These are phyloP conservation scores for Antitype chi DNA, from an alignment of 2,888 invertebrate genomes.

Conservation along the genomic window DNA sequence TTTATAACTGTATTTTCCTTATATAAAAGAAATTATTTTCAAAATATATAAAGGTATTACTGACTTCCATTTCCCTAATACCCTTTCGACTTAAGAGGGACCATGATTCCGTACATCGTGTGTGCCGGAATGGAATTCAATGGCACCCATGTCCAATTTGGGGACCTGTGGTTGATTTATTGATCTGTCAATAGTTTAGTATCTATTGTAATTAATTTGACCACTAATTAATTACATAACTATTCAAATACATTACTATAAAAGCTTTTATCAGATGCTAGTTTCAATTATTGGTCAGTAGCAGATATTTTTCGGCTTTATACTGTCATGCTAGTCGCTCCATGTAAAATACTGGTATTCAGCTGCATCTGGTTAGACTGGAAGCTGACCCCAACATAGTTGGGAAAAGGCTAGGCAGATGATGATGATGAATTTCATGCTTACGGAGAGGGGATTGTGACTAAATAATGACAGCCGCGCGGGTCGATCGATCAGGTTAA, in stretches of 20 bases:
- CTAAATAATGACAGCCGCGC: too few species aligned
- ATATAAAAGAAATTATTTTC: not conserved
- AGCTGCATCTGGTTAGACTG: too few species aligned
- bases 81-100: constrained; percentile 34
- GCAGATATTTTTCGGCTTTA: not conserved
- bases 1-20: constrained; percentile 35
- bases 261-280: not conserved
- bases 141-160: constrained; percentile 29
- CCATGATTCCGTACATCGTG: constrained; percentile 10
- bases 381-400: too few species aligned
- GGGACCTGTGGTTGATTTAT: constrained; percentile 20
- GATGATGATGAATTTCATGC: too few species aligned
- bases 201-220: constrained; percentile 33
- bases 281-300: not conserved
- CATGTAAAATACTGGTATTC: too few species aligned
- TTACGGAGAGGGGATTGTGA: too few species aligned
- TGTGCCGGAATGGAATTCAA: constrained; percentile 26
- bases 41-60: constrained; percentile 40
- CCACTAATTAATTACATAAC: constrained; percentile 23
- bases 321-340: not conserved
- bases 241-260: constrained; percentile 8
- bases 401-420: too few species aligned
- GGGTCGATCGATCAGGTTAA: too few species aligned
- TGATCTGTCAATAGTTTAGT: constrained; percentile 13
- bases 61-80: constrained; percentile 29